Base-by-base conservation (phyloP, 2,113 vertebrate species). In the Esox niger region DNA sequence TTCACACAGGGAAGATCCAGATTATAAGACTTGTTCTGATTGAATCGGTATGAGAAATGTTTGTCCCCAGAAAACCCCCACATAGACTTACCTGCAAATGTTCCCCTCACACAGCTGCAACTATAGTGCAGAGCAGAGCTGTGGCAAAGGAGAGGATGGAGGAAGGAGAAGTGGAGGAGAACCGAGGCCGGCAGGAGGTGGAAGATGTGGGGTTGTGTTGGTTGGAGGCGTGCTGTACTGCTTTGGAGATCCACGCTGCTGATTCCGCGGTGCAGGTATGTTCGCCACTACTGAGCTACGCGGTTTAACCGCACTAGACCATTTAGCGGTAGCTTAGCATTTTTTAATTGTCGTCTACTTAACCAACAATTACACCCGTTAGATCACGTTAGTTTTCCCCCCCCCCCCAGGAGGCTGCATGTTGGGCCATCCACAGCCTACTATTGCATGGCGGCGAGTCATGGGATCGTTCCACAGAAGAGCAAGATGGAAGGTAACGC, bases 361-460 rank as follows among this genome's bases (percentile, higher is more conserved):
- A n/a, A n/a, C n/a, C n/a, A n/a, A n/a, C n/a, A n/a, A n/a, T n/a
- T n/a, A n/a, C n/a, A n/a, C n/a, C n/a, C n/a, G n/a, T n/a, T n/a
- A n/a, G n/a, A n/a, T n/a, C n/a, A n/a, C n/a, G n/a, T n/a, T n/a
- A n/a, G n/a, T n/a, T n/a, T n/a, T n/a, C n/a, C n/a, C n/a, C n/a
- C n/a, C n/a, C n/a, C n/a, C 6, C 72, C 47, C 85, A 99, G 97
- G 95, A 95, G 73, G 94, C 96, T 7, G 93, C 95, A 0, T 95
- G 97, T 77, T 95, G 95, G 95, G 94, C 97, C 66, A 80, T 98
- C 49, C 94, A 96, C 80, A 95, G 90, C 58, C 92, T 99, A 66
- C 83, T 98, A 46, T 82, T 96, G 59, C 94, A 97, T 65, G 93
- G 95, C 29, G 76, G 26, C 15, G 88, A 73, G 38, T 43, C 38